phyloP scores from a whole-genome alignment of 2,797 vertebrate species.

The Malurus splendens region DNA sequence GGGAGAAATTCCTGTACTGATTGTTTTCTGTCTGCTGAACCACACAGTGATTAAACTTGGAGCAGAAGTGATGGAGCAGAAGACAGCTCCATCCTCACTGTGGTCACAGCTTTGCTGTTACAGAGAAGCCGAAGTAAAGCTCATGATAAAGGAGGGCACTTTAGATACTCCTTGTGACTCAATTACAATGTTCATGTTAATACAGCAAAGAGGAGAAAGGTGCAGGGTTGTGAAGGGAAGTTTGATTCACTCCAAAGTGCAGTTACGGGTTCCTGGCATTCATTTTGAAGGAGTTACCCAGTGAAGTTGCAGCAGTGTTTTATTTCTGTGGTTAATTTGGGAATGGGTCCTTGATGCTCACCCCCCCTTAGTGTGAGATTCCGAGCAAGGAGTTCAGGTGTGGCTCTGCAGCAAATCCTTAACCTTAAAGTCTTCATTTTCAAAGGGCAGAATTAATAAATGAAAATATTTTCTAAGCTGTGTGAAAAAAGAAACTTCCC shows the following conservation, averaged over 20 bases:
- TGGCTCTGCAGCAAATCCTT: neutral
- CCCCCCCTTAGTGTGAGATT: neutral
- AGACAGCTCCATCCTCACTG: neutral
- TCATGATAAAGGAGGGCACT: neutral
- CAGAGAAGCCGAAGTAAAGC: neutral
- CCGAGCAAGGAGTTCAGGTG: neutral
- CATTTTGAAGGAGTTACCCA: neutral
- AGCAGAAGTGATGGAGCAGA: neutral
- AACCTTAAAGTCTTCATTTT: neutral
- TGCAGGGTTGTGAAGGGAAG: neutral
- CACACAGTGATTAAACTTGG: neutral
- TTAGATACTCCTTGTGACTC: neutral
- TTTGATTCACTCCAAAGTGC: neutral
- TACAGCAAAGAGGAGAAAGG: neutral
- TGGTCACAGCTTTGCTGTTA: neutral
- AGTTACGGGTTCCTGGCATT: neutral
- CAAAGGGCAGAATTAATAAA: neutral
- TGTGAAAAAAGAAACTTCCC: neutral
- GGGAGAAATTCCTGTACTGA: neutral
- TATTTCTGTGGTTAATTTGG: neutral
- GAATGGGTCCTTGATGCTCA: neutral
- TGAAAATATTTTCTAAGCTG: neutral
- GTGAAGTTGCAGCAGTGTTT: neutral
- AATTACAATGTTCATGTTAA: neutral
- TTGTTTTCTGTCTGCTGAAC: neutral